Base-by-base conservation (phyloP, 2,888 invertebrate genomes). In the Coelopa pilipes region DNA sequence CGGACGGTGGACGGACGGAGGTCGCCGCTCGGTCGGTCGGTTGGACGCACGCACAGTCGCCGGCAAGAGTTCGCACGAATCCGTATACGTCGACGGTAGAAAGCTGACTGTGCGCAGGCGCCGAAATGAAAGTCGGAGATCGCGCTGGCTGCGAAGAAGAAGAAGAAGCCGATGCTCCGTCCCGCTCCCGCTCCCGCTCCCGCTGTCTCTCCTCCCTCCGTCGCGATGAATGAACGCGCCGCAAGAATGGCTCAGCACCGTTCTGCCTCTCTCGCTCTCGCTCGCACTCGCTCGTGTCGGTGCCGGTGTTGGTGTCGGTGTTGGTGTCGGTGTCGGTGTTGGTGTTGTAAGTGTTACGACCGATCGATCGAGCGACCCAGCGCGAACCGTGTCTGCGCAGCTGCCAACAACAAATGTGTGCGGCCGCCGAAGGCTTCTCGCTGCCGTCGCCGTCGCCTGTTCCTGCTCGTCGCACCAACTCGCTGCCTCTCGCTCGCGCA, bases 71-170 rank as follows among this genome's bases (percentile, higher is more conserved):
- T 81, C 84, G 79, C 83, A 83, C 84, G 86, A 87, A 87, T 86
- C 87, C 87, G 86, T 82, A 85, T 85, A 86, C 87, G 86, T 84
- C 85, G 84, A 87, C 85, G 87, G 86, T 85, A 87, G 86, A 87
- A 87, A 87, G 85, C 85, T 85, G 85, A 87, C 87, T 87, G 87
- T 86, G 87, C 86, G 85, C 84, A 83, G 86, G 87, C 86, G 87
- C 86, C 80, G 80, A 84, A 86, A 87, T 83, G 84, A 85, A 87
- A 86, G 85, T 83, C 85, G 79, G 76, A 78, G 78, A 77, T 79
- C 75, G 78, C 72, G 72, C 74, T 71, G 76, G 63, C 24, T 34
- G 69, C 70, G 63, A 66, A 73, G 72, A 74, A 50, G 53, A n/a
- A n/a, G n/a, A n/a, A n/a, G n/a, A n/a, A n/a, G n/a, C n/a, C 62